Conservation (phyloP, 1,140 invertebrate genomes). For the Penaeus vannamei region DNA sequence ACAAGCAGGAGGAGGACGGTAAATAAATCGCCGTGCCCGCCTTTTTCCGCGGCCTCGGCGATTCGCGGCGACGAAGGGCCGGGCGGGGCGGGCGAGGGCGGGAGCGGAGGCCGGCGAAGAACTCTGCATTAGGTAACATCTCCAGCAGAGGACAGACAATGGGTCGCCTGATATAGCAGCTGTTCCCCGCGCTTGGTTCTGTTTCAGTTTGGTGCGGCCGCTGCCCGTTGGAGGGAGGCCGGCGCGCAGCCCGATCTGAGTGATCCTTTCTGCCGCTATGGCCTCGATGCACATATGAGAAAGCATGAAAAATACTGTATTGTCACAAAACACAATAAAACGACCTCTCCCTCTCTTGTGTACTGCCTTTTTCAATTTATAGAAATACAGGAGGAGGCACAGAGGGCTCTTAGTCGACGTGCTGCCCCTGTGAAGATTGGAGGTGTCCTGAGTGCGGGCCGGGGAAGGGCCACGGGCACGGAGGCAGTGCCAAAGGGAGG, state of each 20-base stretch:
- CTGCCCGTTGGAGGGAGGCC: neutral
- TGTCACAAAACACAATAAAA: slow-evolving; percentile 60
- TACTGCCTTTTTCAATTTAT: slow-evolving; percentile 58
- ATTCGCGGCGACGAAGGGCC: neutral
- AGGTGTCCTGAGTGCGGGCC: slow-evolving; percentile 26
- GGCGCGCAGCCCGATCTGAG: neutral
- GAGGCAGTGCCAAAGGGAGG: neutral
- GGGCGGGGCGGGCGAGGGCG: neutral
- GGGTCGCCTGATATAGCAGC: slow-evolving; percentile 26
- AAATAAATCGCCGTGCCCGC: too few relatives aligned
- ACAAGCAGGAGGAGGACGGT: too few relatives aligned
- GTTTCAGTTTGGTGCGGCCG: slow-evolving; percentile 24
- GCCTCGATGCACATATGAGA: slow-evolving; percentile 44
- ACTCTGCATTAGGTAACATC: slow-evolving; percentile 57
- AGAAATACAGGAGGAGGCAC: slow-evolving; percentile 52
- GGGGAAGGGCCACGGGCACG: neutral
- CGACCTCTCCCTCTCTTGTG: slow-evolving; percentile 49
- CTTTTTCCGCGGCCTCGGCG: neutral
- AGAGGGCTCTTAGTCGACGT: slow-evolving; percentile 28
- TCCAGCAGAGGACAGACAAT: slow-evolving; percentile 48
- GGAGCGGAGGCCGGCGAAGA: slow-evolving; percentile 25
- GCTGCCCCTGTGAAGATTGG: slow-evolving; percentile 38
- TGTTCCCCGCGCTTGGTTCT: neutral
- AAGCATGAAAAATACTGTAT: slow-evolving; percentile 57
- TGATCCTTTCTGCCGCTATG: neutral